Base-by-base conservation (phyloP, 2,888 invertebrate species). In the Diarsia mendica region DNA sequence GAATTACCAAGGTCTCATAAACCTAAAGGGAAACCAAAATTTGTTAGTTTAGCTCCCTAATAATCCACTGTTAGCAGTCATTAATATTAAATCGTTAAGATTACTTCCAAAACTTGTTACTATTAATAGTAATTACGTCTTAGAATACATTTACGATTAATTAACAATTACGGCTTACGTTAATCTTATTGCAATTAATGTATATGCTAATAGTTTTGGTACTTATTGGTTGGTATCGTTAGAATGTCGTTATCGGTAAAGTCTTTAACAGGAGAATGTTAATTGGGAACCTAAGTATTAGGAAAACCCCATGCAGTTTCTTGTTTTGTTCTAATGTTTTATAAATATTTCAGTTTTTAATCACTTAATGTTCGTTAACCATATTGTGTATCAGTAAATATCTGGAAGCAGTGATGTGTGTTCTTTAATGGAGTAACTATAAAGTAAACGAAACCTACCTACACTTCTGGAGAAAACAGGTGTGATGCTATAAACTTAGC, bases 81-180 rank as follows among this genome's bases (percentile, higher is more conserved):
- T 73, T 78, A 82, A 68, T 77, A 83, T 83, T 76, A 63, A 76
- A 83, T 74, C n/a, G 58, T 76, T 71, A 72, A 65, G 46, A 65
- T 74, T 60, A 53, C 44, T 63, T 46, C 64, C 53, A 61, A 69
- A 86, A 84, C 81, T 69, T 73, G 39, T 75, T 67, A 65, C 61
- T 69, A 69, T 72, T 68, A 77, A 75, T 80, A 39, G 63, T 76
- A 67, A 86, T 80, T 68, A 72, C 64, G 44, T 64, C 58, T 71
- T 51, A 33, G 44, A 72, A 81, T 44, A 83, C 58, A 68, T 79
- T 67, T 23, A 58, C 49, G 49, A 72, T 65, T 69, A 77, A 75
- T 71, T 55, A 73, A 67, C 60, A 64, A 75, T 80, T 66, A 73
- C 39, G 65, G 55, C 53, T 71, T 33, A 66, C 58, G 63, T 77